Evolutionary conservation across 2,888 invertebrate genomes (phyloP).

Genomic region (Dolichopus griseipennis): DNA sequence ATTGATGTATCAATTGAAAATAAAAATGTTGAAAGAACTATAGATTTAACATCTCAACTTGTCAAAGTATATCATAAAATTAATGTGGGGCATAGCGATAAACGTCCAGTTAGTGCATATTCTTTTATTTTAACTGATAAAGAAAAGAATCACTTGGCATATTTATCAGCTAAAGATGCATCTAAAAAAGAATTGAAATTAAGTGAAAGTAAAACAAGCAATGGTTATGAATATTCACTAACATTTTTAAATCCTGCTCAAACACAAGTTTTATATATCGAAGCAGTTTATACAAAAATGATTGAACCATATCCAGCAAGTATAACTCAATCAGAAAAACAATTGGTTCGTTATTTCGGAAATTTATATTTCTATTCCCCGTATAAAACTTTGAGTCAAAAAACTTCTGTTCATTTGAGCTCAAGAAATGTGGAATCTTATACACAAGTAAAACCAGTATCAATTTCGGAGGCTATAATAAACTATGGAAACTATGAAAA

Average conservation of each 20-base stretch:
- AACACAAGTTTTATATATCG: conserved; percentile 46
- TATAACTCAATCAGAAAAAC: conserved; percentile 88
- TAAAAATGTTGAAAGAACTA: conserved; percentile 73
- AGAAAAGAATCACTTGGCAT: conserved; percentile 59
- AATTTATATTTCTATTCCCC: conserved; percentile 77
- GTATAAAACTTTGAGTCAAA: conserved; percentile 71
- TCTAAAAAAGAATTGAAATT: conserved; percentile 51
- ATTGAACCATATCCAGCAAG: conserved; percentile 76
- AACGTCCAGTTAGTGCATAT: conserved; percentile 60
- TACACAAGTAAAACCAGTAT: conserved; percentile 71
- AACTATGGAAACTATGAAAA: conserved; percentile 84
- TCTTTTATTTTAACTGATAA: conserved; percentile 55
- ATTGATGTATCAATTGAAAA: conserved; percentile 51
- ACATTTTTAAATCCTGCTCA: conserved; percentile 42
- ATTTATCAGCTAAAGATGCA: conserved; percentile 60
- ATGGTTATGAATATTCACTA: conserved; percentile 51
- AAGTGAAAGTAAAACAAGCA: conserved; percentile 46
- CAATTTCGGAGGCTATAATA: conserved; percentile 69
- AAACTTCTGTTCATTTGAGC: conserved; percentile 66
- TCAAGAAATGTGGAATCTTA: conserved; percentile 74
- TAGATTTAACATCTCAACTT: conserved; percentile 82
- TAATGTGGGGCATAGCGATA: conserved; percentile 74
- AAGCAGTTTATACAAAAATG: conserved; percentile 66
- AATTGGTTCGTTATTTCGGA: conserved; percentile 79
- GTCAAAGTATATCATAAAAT: conserved; percentile 74